These are phyloP conservation scores for Paramisgurnus dabryanus DNA, from an alignment of 2,113 vertebrate genomes.

Conservation along the genomic window DNA sequence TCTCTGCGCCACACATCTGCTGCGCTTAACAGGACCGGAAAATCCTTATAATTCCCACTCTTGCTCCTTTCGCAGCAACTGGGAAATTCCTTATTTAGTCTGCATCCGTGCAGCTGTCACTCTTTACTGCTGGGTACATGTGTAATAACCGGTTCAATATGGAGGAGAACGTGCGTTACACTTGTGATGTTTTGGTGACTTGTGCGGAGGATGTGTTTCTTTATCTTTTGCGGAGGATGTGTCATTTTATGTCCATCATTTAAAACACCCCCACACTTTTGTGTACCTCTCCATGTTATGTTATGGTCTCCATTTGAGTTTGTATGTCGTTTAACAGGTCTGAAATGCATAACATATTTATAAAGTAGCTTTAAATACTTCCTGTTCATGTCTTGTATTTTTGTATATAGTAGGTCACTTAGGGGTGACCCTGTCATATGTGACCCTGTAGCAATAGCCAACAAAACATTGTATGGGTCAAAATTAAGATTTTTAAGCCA, in stretches of 20 bases:
- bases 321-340: no score
- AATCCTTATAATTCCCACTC: conserved; percentile 67
- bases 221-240: neutral
- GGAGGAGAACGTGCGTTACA: conserved; percentile 1
- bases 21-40: conserved; percentile 69
- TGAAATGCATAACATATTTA: no score
- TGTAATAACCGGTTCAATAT: conserved; percentile 19
- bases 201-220: neutral
- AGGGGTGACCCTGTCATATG: no score
- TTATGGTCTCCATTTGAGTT: no score
- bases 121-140: conserved; percentile 11
- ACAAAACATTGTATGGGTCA: no score
- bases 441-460: no score
- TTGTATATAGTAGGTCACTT: no score
- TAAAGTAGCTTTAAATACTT: no score
- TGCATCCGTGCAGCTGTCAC: conserved; percentile 47
- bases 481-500: no score
- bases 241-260: conserved; percentile 2
- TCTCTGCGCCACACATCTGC: conserved; percentile 65
- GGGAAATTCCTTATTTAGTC: conserved; percentile 57
- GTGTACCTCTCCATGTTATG: neutral
- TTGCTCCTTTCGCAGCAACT: conserved; percentile 51
- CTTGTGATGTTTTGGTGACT: neutral
- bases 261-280: neutral
- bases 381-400: no score